Base-by-base conservation (phyloP, 2,888 invertebrate species). In the Idaea aversata region DNA sequence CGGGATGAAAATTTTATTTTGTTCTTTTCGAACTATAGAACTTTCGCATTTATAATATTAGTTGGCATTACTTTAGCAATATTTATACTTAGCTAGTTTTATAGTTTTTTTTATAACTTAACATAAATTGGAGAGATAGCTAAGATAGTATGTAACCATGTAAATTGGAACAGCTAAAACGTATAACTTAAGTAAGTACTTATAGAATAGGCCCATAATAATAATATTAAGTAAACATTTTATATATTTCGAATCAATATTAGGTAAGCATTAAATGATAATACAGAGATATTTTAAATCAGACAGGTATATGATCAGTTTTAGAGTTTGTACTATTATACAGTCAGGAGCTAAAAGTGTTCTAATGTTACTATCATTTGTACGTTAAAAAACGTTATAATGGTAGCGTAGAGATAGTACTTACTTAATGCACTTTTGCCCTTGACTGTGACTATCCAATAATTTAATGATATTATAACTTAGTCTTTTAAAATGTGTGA, bases 401-500 rank as follows among this genome's bases (percentile, higher is more conserved):
- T 25, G 3, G 3, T 25, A 25, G 25, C 25, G 25, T 47, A 13
- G 7, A 13, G 47, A 47, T 13, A 7, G 47, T 6, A 47, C 7
- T 38, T 5, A 38, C 1, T 47, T 47, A 47, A 47, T 47, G 10
- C 13, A 13, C 6, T 7, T 47, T 47, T 47, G 47, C 4, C 47
- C 10, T 13, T 47, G 63, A 69, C 69, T 38, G 61, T 66, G 68
- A 66, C 64, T 72, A 70, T 69, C 70, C 70, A 72, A 71, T 68
- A 61, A 57, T 34, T 13, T 5, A 13, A 57, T 15, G 57, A 61
- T 57, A 58, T 63, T 57, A 57, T 59, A 58, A 16, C 61, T 67
- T 63, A 59, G 58, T 59, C 66, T 61, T 62, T 62, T 59, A 62
- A 47, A 63, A 15, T 59, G 65, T 36, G 13, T 63, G 34, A 64